Evolutionary conservation across 1,140 invertebrate species (phyloP), one percentile per base, ranked within the genome.

Genomic region (Drosophila pseudoobscura): DNA sequence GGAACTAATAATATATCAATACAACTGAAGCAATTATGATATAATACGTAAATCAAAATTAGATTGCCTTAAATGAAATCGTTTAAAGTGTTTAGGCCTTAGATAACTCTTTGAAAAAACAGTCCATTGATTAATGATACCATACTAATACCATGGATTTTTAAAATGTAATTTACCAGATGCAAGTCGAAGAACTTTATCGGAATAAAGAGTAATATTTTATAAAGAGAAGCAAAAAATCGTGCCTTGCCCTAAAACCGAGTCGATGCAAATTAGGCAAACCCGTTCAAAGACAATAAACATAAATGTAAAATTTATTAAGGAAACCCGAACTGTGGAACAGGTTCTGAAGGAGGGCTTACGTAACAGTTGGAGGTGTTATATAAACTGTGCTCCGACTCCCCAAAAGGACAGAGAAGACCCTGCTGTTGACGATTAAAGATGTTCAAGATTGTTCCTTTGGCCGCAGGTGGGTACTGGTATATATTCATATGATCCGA

Each of bases 131-230:
- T 71, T 58, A 58, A 69, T 62, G 39, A 55, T 44, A 57, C 39
- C 35, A 57, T 49, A 61, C 68, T 44, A 73, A 41, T 63, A 70
- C 59, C 41, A 68, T 60, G 60, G 56, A 76, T 43, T 74, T 77
- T 62, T 88, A 61, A 65, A 78, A 65, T 68, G 56, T 82, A 78
- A 84, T 84, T 76, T 78, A 87, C 78, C 64, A 63, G 45, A 78
- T 69, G 63, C 56, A 89, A 79, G 66, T 73, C 60, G 61, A 75
- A 29, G 63, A 77, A 74, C 58, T 49, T 76, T 62, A 78, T 76
- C 65, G 62, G 78, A 80, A 82, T 76, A 71, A 77, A 47, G 68
- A 69, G 50, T 72, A 80, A 84, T 77, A 71, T 88, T 87, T 88
- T 88, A 78, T 31, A 72, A 78, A 75, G 47, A 51, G 41, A 39